Conservation (phyloP, 2,797 vertebrate genomes). For the Tragopan temminckii region DNA sequence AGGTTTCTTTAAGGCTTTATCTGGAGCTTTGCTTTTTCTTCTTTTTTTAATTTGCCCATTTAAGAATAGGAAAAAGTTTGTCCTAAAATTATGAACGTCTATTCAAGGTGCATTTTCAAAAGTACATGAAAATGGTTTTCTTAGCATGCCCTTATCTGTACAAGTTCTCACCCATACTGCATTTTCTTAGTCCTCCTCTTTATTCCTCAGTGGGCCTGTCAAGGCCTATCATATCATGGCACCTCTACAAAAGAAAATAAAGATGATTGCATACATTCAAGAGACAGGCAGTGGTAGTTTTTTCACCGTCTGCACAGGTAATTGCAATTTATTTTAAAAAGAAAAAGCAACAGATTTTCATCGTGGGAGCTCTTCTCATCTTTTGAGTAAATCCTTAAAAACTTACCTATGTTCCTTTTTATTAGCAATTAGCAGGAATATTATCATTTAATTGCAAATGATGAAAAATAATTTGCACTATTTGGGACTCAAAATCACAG, state of each 20-base stretch:
- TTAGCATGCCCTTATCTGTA: background rate
- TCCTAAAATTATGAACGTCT: background rate
- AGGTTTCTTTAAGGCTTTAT: background rate
- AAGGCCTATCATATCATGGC: background rate
- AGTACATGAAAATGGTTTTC: background rate
- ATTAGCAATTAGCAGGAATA: background rate
- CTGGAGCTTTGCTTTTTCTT: background rate
- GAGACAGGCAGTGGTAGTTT: background rate
- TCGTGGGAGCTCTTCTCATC: background rate
- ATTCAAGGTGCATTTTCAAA: background rate
- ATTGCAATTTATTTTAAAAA: conserved; percentile 31
- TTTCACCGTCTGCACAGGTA: conserved; percentile 10
- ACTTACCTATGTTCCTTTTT: background rate
- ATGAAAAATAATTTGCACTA: conserved; percentile 15
- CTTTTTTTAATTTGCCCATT: background rate
- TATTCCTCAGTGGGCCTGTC: conserved; percentile 15
- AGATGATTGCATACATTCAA: background rate
- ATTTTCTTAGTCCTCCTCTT: conserved; percentile 8
- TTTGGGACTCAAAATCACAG: background rate
- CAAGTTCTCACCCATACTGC: background rate
- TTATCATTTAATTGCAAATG: background rate
- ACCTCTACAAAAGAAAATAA: background rate
- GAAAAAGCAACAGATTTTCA: background rate
- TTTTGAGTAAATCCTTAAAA: background rate
- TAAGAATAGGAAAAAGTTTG: background rate